Base-by-base conservation (phyloP, 2,888 invertebrate species). In the Apomyelois bistriatella region DNA sequence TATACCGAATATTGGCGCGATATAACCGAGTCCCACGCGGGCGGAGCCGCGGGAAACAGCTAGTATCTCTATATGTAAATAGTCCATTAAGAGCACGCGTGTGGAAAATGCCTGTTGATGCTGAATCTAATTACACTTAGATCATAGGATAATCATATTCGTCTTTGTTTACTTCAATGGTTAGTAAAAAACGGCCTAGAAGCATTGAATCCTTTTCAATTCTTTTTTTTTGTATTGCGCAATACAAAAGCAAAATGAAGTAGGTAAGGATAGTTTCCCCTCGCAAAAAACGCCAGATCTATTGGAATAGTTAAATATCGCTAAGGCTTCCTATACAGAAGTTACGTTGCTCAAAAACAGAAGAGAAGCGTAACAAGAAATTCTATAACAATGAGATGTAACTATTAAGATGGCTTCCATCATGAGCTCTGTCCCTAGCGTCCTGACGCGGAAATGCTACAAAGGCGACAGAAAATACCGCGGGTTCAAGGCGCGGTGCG, bases 401-500 rank as follows among this genome's bases (percentile, higher is more conserved):
- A 7, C 1, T 15, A 15, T 16, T 8, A 8, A 40, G 40, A 40
- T 40, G 40, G 9, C 9, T 15, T 9, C 28, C 48, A 38, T 2
- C 5, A 32, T 32, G 43, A 22, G 30, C 30, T 38, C 36, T 36
- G 13, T 36, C 10, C 42, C 48, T 54, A 43, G 52, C 43, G 30
- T 58, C 28, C 35, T 22, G 51, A 59, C 53, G 49, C 63, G 66
- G 63, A 62, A 66, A 52, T 49, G 10, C 16, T 15, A 16, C 16
- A 40, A 40, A 58, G 41, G 53, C 53, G 57, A 42, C 54, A 58
- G 58, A 57, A 65, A 62, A 55, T 43, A 30, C 9, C 42, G 12
- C 36, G 77, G 79, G 81, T 79, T 79, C 82, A 82, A 81, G 85
- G 83, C 53, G 56, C n/a, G 22, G 22, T 22, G 22, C 22, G 22